Base-by-base conservation (phyloP, 2,888 invertebrate genomes). In the Brachyptera risi region DNA sequence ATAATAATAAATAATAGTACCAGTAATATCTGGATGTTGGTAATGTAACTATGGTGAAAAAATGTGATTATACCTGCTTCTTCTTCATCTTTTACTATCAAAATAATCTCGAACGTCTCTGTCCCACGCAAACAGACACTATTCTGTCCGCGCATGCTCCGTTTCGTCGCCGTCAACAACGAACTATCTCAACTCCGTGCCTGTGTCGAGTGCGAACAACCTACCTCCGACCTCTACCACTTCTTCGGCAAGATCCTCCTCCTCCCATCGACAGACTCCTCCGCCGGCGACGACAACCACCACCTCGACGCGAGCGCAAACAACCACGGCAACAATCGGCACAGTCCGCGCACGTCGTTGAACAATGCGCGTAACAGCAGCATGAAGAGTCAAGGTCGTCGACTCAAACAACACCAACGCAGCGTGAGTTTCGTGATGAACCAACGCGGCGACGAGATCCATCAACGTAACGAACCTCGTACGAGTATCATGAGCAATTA, bases 181-280 rank as follows among this genome's bases (percentile, higher is more conserved):
- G 70, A 73, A 15, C 70, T 79, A 51, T 61, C 65, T 3, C 62
- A 64, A 1, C 64, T 75, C 3, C 67, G 70, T 37, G 84, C 87
- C 65, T 73, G 79, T 1, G 82, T 93, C 42, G 88, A 88, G 66
- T 88, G 90, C 65, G 87, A 91, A 63, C 80, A 82, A 66, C 87
- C 92, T 0, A 80, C 83, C 61, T 78, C 88, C 2, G 88, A 90
- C 72, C 76, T 93, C 26, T 92, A 92, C 73, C 83, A 82, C 13
- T 92, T 92, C 73, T 83, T 85, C 68, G 92, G 92, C 0, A 80
- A 83, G 42, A 73, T 84, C 19, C 37, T 35, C 1, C 37, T 54
- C 21, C 54, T 54, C 13, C 51, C 51, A 19, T 31, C 51, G 31
- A 5, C 31, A 31, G 31, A 31, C 31, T 11, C 11, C 31, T 5